Conservation (phyloP, 2,113 vertebrate genomes). For the Carassius auratus region DNA sequence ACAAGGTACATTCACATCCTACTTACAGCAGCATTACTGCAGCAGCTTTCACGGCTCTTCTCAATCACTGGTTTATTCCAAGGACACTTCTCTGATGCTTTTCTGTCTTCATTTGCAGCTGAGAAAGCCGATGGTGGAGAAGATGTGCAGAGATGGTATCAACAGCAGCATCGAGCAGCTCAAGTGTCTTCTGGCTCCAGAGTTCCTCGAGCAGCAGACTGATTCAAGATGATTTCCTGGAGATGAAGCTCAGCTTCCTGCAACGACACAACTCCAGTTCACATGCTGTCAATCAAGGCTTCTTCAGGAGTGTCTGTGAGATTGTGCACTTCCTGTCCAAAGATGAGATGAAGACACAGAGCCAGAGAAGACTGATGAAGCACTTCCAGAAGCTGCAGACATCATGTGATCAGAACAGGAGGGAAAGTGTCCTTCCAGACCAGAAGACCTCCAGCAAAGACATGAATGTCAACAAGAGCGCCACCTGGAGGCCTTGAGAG, state of each 20-base stretch:
- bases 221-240: slow-evolving; percentile 72
- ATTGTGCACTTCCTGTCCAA: not conserved
- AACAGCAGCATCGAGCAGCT: too few species aligned
- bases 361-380: slow-evolving; percentile 61
- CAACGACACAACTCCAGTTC: not conserved
- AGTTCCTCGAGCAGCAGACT: slow-evolving; percentile 20
- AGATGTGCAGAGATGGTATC: slow-evolving; percentile 32
- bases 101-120: slow-evolving; percentile 49
- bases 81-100: not conserved
- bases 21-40: slow-evolving; percentile 11
- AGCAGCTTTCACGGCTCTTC: slow-evolving; percentile 29
- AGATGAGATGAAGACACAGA: slow-evolving; percentile 9
- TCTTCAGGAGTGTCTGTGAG: not conserved
- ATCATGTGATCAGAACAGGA: slow-evolving; percentile 51
- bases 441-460: slow-evolving; percentile 57
- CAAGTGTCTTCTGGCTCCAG: slow-evolving; percentile 49
- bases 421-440: slow-evolving; percentile 48
- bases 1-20: slow-evolving; percentile 64
- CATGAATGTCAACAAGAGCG: slow-evolving; percentile 51
- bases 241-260: slow-evolving; percentile 62
- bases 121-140: slow-evolving; percentile 57
- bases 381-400: slow-evolving; percentile 47
- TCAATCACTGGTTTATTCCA: not conserved
- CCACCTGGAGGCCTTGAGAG: slow-evolving; percentile 72
- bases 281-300: not conserved